Percentiles rank a stretch among this genome's conserved stretches.
Evolutionary conservation across 1,140 invertebrate species (phyloP).

Genomic region (Drosophila baimaii): DNA sequence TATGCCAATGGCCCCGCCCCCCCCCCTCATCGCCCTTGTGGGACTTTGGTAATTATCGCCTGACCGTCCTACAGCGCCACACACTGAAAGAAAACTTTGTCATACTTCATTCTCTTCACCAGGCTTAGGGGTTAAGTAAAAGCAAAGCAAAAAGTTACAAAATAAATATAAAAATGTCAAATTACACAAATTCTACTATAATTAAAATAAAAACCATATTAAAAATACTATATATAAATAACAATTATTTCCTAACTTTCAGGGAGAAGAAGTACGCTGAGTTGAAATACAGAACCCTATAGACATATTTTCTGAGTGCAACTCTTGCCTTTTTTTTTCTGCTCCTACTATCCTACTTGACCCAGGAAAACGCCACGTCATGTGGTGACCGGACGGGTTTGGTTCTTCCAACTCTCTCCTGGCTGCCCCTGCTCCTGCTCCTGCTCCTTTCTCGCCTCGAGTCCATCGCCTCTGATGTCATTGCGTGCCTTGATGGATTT

Average conservation of each 20-base stretch:
- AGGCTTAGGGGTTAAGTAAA: background rate
- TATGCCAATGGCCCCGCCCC: slow-evolving; percentile 39
- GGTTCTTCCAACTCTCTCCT: background rate
- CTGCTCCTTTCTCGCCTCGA: background rate
- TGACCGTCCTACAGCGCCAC: background rate
- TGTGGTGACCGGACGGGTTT: slow-evolving; percentile 20
- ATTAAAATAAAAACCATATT: too few species aligned
- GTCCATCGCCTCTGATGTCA: slow-evolving; percentile 57
- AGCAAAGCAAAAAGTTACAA: background rate
- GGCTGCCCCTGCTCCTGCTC: background rate
- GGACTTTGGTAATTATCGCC: slow-evolving; percentile 59
- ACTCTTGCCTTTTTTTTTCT: background rate
- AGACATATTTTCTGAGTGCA: background rate
- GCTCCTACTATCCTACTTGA: background rate
- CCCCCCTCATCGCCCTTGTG: too few species aligned
- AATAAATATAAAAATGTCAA: too few species aligned
- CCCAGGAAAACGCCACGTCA: slow-evolving; percentile 22
- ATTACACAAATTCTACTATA: too few species aligned
- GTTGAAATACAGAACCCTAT: background rate
- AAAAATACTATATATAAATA: too few species aligned
- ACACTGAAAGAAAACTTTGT: background rate
- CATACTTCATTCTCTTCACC: background rate
- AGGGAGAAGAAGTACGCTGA: too few species aligned
- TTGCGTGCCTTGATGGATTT: slow-evolving; percentile 73
- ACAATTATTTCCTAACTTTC: too few species aligned